Base-by-base conservation (phyloP, 2,888 invertebrate species). In the Melanostoma mellinum region DNA sequence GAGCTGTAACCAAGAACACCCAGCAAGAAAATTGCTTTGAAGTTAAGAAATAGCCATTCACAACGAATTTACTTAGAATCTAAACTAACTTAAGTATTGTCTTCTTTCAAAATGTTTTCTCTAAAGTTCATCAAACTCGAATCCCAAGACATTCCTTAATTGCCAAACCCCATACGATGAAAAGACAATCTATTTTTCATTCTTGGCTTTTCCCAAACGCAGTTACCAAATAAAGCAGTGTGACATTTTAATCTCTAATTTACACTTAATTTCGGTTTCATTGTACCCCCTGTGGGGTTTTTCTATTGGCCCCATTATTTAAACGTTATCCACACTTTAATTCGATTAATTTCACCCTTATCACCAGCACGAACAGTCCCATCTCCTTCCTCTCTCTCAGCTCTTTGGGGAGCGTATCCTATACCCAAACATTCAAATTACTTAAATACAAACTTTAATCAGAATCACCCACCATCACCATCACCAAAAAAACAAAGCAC, bases 251-350 rank as follows among this genome's bases (percentile, higher is more conserved):
- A 81, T 76, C 72, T 81, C 81, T 72, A 72, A 81, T 76, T 81
- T 73, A 77, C 72, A 76, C 76, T 68, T 71, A 65, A 58, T 80
- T 75, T 42, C 6, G 42, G 44, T 52, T n/a, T 76, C 42, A 68
- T 44, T n/a, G 8, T 35, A 65, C 2, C 20, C 52, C 46, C 48
- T 6, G 3, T 32, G 48, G 33, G 32, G 61, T 55, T 52, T 44
- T 76, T 72, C 61, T 67, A 81, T 38, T 76, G 48, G 67, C 61
- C 48, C 33, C 58, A 81, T 81, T 76, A 81, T 81, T 81, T 77
- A 10, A 67, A 72, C 76, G 76, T 81, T 81, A 81, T 81, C 76
- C 81, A 81, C 76, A 72, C 81, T 72, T 81, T 68, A 76, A 77
- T 81, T 81, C 72, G 81, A 76, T 81, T 81, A 72, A 76, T 76